Evolutionary conservation across 2,113 vertebrate species (phyloP).

Genomic region (Dipodomys spectabilis): DNA sequence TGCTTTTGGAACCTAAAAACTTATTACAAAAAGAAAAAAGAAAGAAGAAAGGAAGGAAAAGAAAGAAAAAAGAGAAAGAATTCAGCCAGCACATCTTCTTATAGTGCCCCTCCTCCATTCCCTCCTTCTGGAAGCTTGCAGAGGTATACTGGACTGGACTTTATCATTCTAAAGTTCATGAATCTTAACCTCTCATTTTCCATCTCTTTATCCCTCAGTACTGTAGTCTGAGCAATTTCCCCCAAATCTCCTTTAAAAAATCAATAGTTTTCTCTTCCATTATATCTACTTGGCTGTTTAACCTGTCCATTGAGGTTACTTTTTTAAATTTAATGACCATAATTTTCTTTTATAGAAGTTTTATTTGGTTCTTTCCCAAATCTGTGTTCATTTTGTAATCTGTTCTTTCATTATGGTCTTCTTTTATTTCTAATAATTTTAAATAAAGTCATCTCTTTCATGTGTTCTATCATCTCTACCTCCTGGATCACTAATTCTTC

Average conservation of each 20-base stretch:
- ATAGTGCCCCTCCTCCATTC: not conserved
- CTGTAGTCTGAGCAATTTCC: constrained; percentile 1
- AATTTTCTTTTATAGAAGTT: constrained; percentile 60
- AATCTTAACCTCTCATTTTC: constrained; percentile 28
- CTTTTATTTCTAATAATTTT: constrained; percentile 1
- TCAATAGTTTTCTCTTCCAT: constrained; percentile 26
- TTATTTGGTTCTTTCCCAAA: constrained; percentile 34
- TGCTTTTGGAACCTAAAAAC: not conserved
- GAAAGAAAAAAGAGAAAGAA: no score
- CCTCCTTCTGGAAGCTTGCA: not conserved
- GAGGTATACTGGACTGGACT: not conserved
- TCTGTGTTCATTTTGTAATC: constrained; percentile 28
- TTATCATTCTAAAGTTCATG: constrained; percentile 8
- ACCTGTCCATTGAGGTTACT: constrained; percentile 35
- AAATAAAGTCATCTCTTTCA: constrained; percentile 29
- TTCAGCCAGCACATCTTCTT: not conserved
- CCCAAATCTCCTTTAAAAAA: constrained; percentile 36
- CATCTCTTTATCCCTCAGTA: not conserved
- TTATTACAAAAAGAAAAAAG: not conserved
- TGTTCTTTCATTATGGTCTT: constrained; percentile 14
- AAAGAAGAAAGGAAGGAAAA: no score
- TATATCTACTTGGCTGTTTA: constrained; percentile 40
- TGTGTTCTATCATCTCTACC: not conserved
- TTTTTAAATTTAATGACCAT: constrained; percentile 41
- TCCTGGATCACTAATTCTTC: not conserved